Conservation (phyloP, 2,113 vertebrate species). For the Trogon melanurus region DNA sequence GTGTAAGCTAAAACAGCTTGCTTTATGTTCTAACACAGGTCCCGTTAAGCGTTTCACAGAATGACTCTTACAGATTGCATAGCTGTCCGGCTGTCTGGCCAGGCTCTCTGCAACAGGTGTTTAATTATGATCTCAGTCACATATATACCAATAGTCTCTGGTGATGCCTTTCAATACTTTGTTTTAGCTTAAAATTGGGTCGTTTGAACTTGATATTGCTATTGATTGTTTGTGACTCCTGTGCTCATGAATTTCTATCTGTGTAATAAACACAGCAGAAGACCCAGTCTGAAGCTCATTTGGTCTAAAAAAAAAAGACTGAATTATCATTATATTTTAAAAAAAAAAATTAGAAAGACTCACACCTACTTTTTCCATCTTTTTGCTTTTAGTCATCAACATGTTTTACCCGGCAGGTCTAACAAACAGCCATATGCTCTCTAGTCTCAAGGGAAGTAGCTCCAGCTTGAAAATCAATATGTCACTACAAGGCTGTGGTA, state of each 20-base stretch:
- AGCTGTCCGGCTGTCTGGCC: neutral
- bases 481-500: slow-evolving; percentile 54
- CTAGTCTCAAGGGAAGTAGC: slow-evolving; percentile 46
- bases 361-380: neutral
- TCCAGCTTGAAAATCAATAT: slow-evolving; percentile 69
- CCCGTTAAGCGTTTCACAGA: neutral
- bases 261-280: neutral
- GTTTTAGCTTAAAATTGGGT: neutral
- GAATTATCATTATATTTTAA: neutral
- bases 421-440: slow-evolving; percentile 59
- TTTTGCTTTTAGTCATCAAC: neutral
- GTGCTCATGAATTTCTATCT: neutral
- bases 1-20: neutral
- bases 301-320: neutral
- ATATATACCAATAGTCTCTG: neutral
- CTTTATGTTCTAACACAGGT: neutral
- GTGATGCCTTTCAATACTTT: neutral
- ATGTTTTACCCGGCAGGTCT: slow-evolving; percentile 49
- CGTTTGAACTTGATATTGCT: neutral
- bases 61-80: neutral
- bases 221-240: neutral
- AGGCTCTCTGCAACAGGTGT: slow-evolving; percentile 21
- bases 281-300: neutral
- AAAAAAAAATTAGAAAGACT: neutral
- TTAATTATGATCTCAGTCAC: neutral